Percentiles rank a stretch among this genome's conserved stretches.
These are phyloP conservation scores for Oryzias melastigma DNA, from an alignment of 2,113 vertebrate species.

Conservation along the genomic window DNA sequence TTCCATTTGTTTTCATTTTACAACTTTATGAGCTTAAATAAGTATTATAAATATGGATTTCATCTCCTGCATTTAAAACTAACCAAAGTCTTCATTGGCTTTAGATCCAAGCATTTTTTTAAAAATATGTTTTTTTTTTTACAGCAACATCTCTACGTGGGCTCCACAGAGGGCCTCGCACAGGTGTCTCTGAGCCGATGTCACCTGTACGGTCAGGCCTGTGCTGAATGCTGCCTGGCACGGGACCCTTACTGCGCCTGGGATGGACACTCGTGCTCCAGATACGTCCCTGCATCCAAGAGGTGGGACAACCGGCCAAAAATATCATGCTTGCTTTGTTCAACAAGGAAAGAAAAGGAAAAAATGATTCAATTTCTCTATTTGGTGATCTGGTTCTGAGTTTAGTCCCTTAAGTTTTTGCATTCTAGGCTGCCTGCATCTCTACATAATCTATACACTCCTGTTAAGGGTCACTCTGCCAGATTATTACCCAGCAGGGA, in stretches of 20 bases:
- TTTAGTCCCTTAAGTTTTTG: no score
- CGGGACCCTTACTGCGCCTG: slow-evolving; percentile 98
- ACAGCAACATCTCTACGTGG: slow-evolving; percentile 95
- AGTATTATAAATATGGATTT: no score
- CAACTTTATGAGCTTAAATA: no score
- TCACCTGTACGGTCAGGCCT: slow-evolving; percentile 92
- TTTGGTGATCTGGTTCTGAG: no score
- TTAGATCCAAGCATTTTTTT: neutral
- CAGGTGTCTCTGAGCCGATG: slow-evolving; percentile 95
- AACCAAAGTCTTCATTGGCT: no score
- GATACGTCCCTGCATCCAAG: slow-evolving; percentile 92
- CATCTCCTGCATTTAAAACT: no score
- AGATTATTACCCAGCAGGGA: slow-evolving; percentile 39
- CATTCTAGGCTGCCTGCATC: neutral
- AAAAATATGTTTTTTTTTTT: slow-evolving; percentile 8
- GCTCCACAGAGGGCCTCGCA: slow-evolving; percentile 87
- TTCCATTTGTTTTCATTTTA: no score
- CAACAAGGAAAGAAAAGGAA: no score
- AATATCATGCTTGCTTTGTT: neutral
- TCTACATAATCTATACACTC: slow-evolving; percentile 20
- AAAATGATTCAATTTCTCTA: no score
- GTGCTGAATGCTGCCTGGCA: slow-evolving; percentile 95
- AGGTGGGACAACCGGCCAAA: slow-evolving; percentile 74
- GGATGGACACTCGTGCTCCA: slow-evolving; percentile 92
- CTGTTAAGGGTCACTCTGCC: slow-evolving; percentile 40